Base-by-base conservation (phyloP, 2,888 invertebrate species). In the Caenorhabditis sp. region DNA sequence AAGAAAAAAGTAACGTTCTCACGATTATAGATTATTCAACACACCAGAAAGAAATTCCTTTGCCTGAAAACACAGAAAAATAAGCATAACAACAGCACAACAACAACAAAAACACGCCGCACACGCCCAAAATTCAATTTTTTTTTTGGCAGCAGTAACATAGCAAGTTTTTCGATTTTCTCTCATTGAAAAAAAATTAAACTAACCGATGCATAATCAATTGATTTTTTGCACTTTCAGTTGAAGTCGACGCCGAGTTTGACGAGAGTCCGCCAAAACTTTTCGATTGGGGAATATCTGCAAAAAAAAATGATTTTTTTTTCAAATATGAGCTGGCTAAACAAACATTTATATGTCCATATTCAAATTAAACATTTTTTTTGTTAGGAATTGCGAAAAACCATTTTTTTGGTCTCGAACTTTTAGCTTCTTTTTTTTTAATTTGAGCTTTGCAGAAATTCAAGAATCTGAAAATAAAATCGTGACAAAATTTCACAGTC, bases 131-230 rank as follows among this genome's bases (percentile, higher is more conserved):
- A n/a, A n/a, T n/a, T n/a, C n/a, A n/a, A n/a, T n/a, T n/a, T n/a
- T n/a, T n/a, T n/a, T n/a, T n/a, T n/a, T n/a, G n/a, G n/a, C n/a
- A n/a, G n/a, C n/a, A n/a, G n/a, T n/a, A n/a, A n/a, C n/a, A n/a
- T n/a, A n/a, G n/a, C n/a, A n/a, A n/a, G n/a, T n/a, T n/a, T n/a
- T n/a, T n/a, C n/a, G n/a, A n/a, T n/a, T n/a, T n/a, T n/a, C n/a
- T n/a, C n/a, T 19, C 31, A 49, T 19, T 31, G 31, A 31, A 31
- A 31, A 31, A 10, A 10, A 31, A n/a, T n/a, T 12, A 17, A 43
- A 53, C 75, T 61, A 26, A 78, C 81, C 81, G 66, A 66, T 81
- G 81, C 81, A 81, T 81, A 69, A 81, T 81, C 68, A 81, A 62
- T 57, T 77, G 79, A 64, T 76, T 77, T 36, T 79, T 79, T 50